Evolutionary conservation across 2,888 invertebrate genomes (phyloP), one percentile per base, ranked within the genome.

Genomic region (Agapostemon virescens): DNA sequence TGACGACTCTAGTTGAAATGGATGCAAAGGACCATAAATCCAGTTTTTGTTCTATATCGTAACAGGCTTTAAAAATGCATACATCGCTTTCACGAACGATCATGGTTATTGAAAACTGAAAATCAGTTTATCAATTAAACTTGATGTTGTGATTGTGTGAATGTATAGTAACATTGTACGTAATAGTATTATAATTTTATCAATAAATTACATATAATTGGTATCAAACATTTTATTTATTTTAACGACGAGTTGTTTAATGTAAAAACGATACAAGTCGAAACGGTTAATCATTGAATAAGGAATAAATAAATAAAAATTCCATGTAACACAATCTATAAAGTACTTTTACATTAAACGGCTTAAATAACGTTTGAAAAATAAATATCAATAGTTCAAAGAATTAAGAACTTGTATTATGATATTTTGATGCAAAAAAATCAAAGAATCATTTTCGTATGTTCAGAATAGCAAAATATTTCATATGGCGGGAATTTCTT

Each of bases 1-100:
- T 97, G 58, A 94, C 95, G 83, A 49, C 93, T 0, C 96, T 95
- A 93, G 94, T 95, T 20, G 94, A 95, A 88, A 95, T 96, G 91
- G n/a, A 87, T 95, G 67, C 93, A 93, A 81, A 93, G 94, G 42
- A 74, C 17, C 77, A 76, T 9, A 33, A 3, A 30, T 23, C 26
- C 26, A 55, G 2, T n/a, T 49, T 7, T 42, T 84, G 83, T 64
- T 80, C 55, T 33, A 72, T 87, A 78, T 74, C 79, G 20, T 85
- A 79, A 72, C 42, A 13, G 30, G 36, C 38, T 26, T 64, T 15
- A 66, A 4, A 63, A 30, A 30, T 20, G 49, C 5, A 36, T 63
- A 40, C 33, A 20, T 23, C 9, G 33, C n/a, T n/a, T 33, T 63
- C 9, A 36, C 1, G 13, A 63, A n/a, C n/a, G 33, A n/a, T n/a